Evolutionary conservation across 2,797 vertebrate species (phyloP).

Genomic region (Aplochiton taeniatus): DNA sequence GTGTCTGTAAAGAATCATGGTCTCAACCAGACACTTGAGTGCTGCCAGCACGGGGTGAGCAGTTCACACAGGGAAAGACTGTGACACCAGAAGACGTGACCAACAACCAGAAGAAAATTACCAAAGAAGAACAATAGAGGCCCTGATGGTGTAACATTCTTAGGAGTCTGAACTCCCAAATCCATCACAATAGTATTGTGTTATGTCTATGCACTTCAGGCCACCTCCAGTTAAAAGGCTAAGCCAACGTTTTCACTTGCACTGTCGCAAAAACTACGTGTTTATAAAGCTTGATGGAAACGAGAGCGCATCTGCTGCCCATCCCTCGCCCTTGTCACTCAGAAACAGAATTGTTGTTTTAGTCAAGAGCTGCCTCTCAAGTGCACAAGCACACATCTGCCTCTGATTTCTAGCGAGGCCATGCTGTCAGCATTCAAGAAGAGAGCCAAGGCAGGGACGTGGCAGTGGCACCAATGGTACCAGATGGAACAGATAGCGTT

Average conservation of each 20-base stretch:
- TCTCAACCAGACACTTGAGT: slow-evolving; percentile 35
- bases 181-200: too few species aligned
- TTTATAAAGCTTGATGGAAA: slow-evolving; percentile 23
- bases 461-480: slow-evolving; percentile 57
- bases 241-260: slow-evolving; percentile 1
- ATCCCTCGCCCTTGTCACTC: slow-evolving; percentile 49
- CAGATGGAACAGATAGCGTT: slow-evolving; percentile 59
- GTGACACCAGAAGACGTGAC: slow-evolving; percentile 17
- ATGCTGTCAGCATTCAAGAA: slow-evolving; percentile 46
- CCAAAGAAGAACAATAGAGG: too few species aligned
- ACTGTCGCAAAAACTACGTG: background rate
- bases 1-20: too few species aligned
- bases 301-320: slow-evolving; percentile 44
- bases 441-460: slow-evolving; percentile 58
- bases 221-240: background rate
- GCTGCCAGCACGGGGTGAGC: slow-evolving; percentile 17
- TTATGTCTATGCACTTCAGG: background rate
- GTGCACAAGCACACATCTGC: slow-evolving; percentile 62
- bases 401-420: slow-evolving; percentile 59
- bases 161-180: too few species aligned
- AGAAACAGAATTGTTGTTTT: slow-evolving; percentile 39
- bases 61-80: slow-evolving; percentile 12
- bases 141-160: slow-evolving; percentile 17
- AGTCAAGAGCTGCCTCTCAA: slow-evolving; percentile 22
- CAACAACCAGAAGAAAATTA: too few species aligned